Percentiles rank a stretch among this genome's conserved stretches.
phyloP scores from a whole-genome alignment of 2,113 vertebrate species.

The Cynoglossus semilaevis region DNA sequence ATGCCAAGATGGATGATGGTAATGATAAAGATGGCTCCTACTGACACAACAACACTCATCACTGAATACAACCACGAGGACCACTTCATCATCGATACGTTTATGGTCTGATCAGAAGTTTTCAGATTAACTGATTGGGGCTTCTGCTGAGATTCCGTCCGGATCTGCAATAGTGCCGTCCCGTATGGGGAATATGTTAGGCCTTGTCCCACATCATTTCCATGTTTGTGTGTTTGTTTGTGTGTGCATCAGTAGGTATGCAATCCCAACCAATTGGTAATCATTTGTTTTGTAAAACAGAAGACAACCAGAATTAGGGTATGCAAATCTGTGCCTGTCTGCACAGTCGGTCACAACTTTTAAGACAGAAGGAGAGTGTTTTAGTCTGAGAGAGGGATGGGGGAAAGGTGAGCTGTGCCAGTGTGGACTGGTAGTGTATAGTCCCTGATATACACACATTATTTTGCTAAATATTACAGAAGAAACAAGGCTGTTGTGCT shows the following conservation, averaged over 20 bases:
- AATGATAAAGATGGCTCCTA: conserved; percentile 51
- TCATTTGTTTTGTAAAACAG: conserved; percentile 71
- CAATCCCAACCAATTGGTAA: conserved; percentile 34
- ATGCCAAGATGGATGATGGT: conserved; percentile 45
- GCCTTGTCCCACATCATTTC: conserved; percentile 13
- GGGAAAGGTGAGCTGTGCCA: too few species aligned
- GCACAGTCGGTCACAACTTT: conserved; percentile 13
- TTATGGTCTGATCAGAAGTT: conserved; percentile 15
- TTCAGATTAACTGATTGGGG: conserved; percentile 9
- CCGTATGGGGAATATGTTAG: background rate
- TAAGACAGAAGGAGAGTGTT: conserved; percentile 9
- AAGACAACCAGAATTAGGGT: conserved; percentile 50
- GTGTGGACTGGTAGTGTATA: too few species aligned
- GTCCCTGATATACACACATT: too few species aligned
- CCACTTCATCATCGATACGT: conserved; percentile 46
- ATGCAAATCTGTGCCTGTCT: conserved; percentile 59
- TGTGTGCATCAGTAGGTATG: conserved; percentile 3
- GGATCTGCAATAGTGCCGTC: conserved; percentile 8
- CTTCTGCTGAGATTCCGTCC: conserved; percentile 10
- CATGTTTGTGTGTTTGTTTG: conserved; percentile 3
- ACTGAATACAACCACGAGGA: conserved; percentile 44
- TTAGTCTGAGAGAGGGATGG: background rate
- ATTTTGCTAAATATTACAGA: too few species aligned
- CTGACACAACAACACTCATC: conserved; percentile 56
- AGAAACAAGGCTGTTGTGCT: too few species aligned